Percentiles rank a stretch among this genome's conserved stretches.
phyloP scores from a whole-genome alignment of 2,888 invertebrate genomes.

The Erynnis tages region DNA sequence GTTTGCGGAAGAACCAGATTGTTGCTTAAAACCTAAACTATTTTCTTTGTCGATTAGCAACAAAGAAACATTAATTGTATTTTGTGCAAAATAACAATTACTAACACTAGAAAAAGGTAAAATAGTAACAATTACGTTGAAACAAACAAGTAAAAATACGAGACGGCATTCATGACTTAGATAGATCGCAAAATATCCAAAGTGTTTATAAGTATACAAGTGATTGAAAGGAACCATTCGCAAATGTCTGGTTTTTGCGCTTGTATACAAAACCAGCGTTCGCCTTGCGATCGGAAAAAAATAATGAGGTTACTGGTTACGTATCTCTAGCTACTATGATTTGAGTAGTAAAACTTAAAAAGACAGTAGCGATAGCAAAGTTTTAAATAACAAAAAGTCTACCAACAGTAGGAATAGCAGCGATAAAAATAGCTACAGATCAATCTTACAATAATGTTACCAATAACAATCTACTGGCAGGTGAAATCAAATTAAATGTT shows the following conservation, averaged over 20 bases:
- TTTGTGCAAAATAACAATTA: too few relatives aligned
- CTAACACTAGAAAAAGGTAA: constrained; percentile 24
- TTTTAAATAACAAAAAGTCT: too few relatives aligned
- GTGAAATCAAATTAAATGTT: too few relatives aligned
- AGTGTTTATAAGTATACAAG: not conserved
- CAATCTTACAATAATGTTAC: too few relatives aligned
- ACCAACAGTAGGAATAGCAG: too few relatives aligned
- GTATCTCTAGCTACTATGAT: not conserved
- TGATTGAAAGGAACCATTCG: constrained; percentile 1
- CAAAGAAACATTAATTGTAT: too few relatives aligned
- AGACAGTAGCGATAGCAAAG: not conserved
- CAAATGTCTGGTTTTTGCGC: constrained; percentile 8
- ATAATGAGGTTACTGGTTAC: constrained; percentile 20
- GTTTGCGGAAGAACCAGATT: too few relatives aligned
- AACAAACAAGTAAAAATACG: not conserved
- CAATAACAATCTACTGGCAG: too few relatives aligned
- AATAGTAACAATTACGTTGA: not conserved
- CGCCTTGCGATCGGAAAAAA: constrained; percentile 10
- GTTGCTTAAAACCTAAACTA: too few relatives aligned
- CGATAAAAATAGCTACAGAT: too few relatives aligned
- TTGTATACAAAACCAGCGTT: constrained; percentile 8
- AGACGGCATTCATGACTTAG: not conserved
- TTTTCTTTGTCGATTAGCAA: too few relatives aligned
- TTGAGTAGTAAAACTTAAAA: not conserved
- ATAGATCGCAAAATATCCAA: not conserved